Evolutionary conservation across 64 coral and sea anemone genomes (phyloP).

Genomic region (Platygyra sinensis): DNA sequence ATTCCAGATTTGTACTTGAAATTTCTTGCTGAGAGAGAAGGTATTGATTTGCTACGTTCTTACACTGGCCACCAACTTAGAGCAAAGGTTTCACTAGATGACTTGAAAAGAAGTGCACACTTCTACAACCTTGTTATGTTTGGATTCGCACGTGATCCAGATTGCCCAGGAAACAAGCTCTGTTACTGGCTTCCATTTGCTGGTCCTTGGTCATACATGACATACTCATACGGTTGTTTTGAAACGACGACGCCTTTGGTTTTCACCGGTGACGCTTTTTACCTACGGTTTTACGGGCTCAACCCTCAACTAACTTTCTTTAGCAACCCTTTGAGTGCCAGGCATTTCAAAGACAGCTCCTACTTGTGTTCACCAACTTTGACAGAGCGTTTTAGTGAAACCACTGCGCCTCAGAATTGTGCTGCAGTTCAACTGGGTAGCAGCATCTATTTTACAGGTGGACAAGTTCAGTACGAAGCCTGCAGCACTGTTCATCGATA

Average conservation of each 20-base stretch:
- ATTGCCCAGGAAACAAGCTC: not conserved
- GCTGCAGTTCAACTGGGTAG: not conserved
- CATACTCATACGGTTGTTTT: not conserved
- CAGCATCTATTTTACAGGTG: not conserved
- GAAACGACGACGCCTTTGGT: constrained; percentile 1
- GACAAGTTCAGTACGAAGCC: not conserved
- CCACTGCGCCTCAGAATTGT: not conserved
- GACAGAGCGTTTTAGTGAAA: not conserved
- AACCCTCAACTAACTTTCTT: not conserved
- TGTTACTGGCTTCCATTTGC: constrained; percentile 47
- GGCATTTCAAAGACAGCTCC: not conserved
- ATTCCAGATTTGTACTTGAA: constrained; percentile 33
- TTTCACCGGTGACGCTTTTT: constrained; percentile 6
- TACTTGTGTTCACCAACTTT: not conserved
- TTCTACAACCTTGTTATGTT: constrained; percentile 27
- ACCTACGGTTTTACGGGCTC: not conserved
- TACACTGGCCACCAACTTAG: constrained; percentile 10
- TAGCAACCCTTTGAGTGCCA: not conserved
- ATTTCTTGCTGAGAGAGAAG: not conserved
- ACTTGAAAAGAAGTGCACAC: not conserved
- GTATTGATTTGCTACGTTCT: not conserved
- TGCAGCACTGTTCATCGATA: constrained; percentile 1
- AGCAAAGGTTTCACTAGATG: constrained; percentile 9
- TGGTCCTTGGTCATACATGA: constrained; percentile 26
- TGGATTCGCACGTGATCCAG: constrained; percentile 8